Base-by-base conservation (phyloP, 1,140 invertebrate genomes). In the Bombus huntii region DNA sequence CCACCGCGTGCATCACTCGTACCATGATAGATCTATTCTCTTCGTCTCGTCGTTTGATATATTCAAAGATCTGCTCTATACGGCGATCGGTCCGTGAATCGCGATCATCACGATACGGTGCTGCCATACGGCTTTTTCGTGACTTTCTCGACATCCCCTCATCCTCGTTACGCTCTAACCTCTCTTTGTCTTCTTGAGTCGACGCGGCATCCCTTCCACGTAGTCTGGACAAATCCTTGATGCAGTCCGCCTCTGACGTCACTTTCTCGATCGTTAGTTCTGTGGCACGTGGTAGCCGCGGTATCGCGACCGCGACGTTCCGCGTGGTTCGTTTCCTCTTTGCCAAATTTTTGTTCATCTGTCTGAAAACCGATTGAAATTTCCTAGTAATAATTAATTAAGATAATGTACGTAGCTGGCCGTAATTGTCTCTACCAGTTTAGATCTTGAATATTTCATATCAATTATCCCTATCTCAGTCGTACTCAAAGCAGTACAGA, bases 21-120 rank as follows among this genome's bases (percentile, higher is more conserved):
- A 90, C 39, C 83, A 93, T 91, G 70, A 93, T 91, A 18, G 74
- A 77, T 76, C 90, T 85, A 70, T 92, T 92, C 78, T 93, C 92
- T 74, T 92, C 92, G 68, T 93, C 92, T 8, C 92, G 74, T 62
- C 75, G 73, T 80, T 91, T 93, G 1, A 89, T 88, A 77, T 93
- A 93, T 31, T 92, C 89, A 31, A 93, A 72, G 70, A 92, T 91
- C 82, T 93, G 89, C 59, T 87, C 90, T 37, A 93, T 76, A 85
- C 87, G 84, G 31, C 81, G 84, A 76, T 90, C 87, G 47, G 86
- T 84, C n/a, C 83, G 53, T 72, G 80, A 77, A 66, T 72, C 71
- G 22, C 37, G 83, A 85, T 81, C 80, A 15, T 71, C 80, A 1
- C 31, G 47, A 44, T 65, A 65, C 42, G 70, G 53, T 25, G n/a